Evolutionary conservation across 2,888 invertebrate species (phyloP).

Genomic region (Trypoxylon attenuatum): DNA sequence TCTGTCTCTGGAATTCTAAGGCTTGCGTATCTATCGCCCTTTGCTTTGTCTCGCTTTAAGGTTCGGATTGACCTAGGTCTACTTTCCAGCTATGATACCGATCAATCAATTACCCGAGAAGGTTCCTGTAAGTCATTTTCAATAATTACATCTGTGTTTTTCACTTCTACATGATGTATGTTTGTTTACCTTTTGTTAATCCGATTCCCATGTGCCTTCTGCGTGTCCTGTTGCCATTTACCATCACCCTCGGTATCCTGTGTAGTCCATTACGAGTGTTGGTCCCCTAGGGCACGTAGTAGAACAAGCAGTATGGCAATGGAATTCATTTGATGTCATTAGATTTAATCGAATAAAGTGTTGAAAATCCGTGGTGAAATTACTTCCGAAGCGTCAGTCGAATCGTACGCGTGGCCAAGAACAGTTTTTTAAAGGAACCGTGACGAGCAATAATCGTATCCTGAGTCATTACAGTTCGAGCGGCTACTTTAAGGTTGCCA

Average conservation of each 20-base stretch:
- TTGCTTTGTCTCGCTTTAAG: neutral
- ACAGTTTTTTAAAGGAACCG: too few relatives aligned
- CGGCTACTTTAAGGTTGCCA: neutral
- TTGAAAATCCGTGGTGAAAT: neutral
- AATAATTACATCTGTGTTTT: too few relatives aligned
- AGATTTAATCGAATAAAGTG: conserved; percentile 9
- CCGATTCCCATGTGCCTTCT: conserved; percentile 3
- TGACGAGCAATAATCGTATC: too few relatives aligned
- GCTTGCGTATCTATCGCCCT: conserved; percentile 46
- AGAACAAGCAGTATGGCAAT: conserved; percentile 20
- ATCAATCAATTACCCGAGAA: too few relatives aligned
- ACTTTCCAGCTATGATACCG: too few relatives aligned
- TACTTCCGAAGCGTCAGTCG: too few relatives aligned
- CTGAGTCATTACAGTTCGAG: neutral
- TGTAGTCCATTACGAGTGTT: conserved; percentile 9
- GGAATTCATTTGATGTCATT: conserved; percentile 10
- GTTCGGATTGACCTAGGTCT: too few relatives aligned
- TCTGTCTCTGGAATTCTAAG: conserved; percentile 60
- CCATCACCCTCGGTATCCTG: neutral
- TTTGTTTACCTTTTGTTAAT: too few relatives aligned
- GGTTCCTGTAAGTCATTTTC: too few relatives aligned
- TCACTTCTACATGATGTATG: too few relatives aligned
- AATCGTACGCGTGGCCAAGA: too few relatives aligned
- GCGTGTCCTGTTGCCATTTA: neutral
- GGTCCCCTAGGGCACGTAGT: conserved; percentile 13